phyloP scores from a whole-genome alignment of 2,113 vertebrate species.

The Notarius lentiginosus region DNA sequence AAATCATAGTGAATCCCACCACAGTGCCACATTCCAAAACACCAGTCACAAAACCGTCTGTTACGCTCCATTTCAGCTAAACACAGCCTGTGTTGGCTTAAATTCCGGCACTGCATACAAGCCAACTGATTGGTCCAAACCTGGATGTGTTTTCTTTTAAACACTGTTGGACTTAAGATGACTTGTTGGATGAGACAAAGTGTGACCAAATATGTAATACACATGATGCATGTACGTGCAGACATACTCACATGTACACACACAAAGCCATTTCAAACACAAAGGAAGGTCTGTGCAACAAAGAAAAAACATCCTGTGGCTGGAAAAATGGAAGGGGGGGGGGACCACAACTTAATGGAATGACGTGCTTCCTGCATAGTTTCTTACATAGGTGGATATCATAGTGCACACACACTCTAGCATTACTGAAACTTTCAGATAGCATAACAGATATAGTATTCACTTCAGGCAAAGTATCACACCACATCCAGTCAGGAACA shows the following conservation, averaged over 20 bases:
- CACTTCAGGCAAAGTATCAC: slow-evolving; percentile 1
- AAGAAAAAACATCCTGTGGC: slow-evolving; percentile 45
- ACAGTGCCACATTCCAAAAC: background rate
- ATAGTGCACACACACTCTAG: slow-evolving; percentile 6
- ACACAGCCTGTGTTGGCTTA: slow-evolving; percentile 17
- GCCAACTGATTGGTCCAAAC: slow-evolving; percentile 41
- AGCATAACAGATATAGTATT: background rate
- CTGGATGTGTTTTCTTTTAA: slow-evolving; percentile 43
- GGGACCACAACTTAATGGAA: slow-evolving; percentile 7
- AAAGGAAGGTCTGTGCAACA: slow-evolving; percentile 35
- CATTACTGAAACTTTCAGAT: slow-evolving; percentile 14
- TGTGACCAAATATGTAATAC: background rate
- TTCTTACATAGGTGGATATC: slow-evolving; percentile 36
- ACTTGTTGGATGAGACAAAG: slow-evolving; percentile 21
- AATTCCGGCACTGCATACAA: slow-evolving; percentile 24
- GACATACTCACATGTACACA: slow-evolving; percentile 19
- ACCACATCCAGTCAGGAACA: slow-evolving; percentile 9
- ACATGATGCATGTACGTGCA: slow-evolving; percentile 1
- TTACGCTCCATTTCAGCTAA: slow-evolving; percentile 2
- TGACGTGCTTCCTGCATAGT: slow-evolving; percentile 45
- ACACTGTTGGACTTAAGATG: slow-evolving; percentile 23
- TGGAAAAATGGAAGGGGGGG: slow-evolving; percentile 32
- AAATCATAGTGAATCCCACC: background rate
- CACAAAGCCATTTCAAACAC: slow-evolving; percentile 16
- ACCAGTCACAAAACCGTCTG: slow-evolving; percentile 12